Conservation (phyloP, 1,140 invertebrate species). For the Periplaneta americana region DNA sequence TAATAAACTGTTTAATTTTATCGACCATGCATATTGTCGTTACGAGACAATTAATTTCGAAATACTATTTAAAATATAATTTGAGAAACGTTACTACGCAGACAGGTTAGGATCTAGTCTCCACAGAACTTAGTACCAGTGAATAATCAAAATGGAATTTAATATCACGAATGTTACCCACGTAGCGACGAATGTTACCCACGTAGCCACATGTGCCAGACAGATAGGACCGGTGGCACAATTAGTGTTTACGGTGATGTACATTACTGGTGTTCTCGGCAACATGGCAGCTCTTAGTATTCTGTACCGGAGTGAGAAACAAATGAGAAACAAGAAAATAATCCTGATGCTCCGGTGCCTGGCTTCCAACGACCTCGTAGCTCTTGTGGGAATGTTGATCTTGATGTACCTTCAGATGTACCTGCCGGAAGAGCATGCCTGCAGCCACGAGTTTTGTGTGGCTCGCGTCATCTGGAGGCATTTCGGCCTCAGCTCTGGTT, state of each 20-base stretch:
- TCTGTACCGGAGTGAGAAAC: constrained; percentile 42
- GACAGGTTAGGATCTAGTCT: too few species aligned
- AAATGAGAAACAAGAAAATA: constrained; percentile 71
- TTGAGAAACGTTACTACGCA: too few species aligned
- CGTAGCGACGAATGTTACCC: too few species aligned
- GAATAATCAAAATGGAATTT: too few species aligned
- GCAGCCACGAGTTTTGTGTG: constrained; percentile 49
- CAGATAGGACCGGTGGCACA: constrained; percentile 35
- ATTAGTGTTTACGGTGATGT: constrained; percentile 45
- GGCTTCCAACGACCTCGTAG: constrained; percentile 72
- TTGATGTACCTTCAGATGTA: constrained; percentile 54
- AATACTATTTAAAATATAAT: too few species aligned
- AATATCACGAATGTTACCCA: too few species aligned
- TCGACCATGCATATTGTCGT: too few species aligned
- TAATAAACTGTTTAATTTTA: too few species aligned
- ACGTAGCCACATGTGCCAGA: constrained; percentile 21
- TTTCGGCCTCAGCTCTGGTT: constrained; percentile 80
- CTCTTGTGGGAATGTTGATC: constrained; percentile 45
- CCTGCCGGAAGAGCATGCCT: constrained; percentile 27
- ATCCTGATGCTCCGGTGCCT: constrained; percentile 72
- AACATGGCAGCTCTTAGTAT: constrained; percentile 55
- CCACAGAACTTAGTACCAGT: too few species aligned
- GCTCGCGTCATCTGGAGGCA: constrained; percentile 66
- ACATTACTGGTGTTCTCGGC: constrained; percentile 50
- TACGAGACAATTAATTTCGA: too few species aligned